Percentiles rank a stretch among this genome's conserved stretches.
These are phyloP conservation scores for Hololepta plana DNA, from an alignment of 2,888 invertebrate genomes.

Conservation along the genomic window DNA sequence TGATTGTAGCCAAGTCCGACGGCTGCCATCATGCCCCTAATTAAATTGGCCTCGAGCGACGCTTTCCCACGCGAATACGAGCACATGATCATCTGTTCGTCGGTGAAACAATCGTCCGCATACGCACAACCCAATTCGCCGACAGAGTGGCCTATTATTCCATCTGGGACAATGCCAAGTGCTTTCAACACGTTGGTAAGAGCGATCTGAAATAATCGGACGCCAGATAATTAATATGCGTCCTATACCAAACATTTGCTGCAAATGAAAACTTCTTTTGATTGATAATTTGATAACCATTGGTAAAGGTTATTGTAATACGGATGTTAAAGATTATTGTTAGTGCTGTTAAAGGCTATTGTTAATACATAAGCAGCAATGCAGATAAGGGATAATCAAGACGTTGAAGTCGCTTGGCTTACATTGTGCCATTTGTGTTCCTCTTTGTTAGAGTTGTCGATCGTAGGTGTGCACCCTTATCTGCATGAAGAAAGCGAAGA, in stretches of 20 bases:
- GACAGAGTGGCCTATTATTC: conserved; percentile 76
- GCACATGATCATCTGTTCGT: conserved; percentile 68
- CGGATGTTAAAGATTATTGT: too few species aligned
- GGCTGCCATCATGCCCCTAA: conserved; percentile 76
- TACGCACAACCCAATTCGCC: conserved; percentile 93
- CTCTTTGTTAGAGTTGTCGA: too few species aligned
- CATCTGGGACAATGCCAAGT: conserved; percentile 46
- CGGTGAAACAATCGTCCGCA: conserved; percentile 79
- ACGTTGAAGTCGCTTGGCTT: too few species aligned
- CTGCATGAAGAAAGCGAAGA: too few species aligned
- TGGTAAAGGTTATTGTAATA: too few species aligned
- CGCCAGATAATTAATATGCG: neutral
- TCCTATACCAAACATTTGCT: neutral
- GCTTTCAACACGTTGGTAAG: conserved; percentile 36
- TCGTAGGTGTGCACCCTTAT: too few species aligned
- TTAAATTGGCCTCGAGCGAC: conserved; percentile 48
- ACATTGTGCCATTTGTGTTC: too few species aligned
- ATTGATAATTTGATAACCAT: too few species aligned
- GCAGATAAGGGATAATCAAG: too few species aligned
- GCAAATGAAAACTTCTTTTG: conserved; percentile 2
- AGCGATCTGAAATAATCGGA: conserved; percentile 17
- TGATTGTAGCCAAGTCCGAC: conserved; percentile 37
- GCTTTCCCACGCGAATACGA: conserved; percentile 71
- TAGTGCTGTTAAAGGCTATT: too few species aligned
- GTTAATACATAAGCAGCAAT: too few species aligned